phyloP scores from a whole-genome alignment of 2,113 vertebrate species.

The Lepus americanus region DNA sequence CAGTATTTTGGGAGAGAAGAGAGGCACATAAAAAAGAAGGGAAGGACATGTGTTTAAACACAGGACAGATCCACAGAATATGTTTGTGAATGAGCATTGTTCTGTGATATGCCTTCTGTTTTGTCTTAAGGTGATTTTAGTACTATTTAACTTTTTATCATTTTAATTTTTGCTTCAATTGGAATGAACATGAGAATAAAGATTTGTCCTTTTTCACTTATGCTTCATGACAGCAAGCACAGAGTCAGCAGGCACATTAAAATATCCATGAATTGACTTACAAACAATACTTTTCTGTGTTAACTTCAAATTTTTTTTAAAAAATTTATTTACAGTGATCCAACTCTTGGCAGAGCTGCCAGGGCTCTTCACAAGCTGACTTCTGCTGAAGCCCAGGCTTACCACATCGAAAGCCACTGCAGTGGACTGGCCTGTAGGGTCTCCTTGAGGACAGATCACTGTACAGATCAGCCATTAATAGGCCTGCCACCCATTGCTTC shows the following conservation, averaged over 20 bases:
- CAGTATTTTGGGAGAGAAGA: background rate
- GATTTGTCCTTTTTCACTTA: background rate
- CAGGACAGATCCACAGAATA: background rate
- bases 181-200: conserved; percentile 35
- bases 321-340: too few species aligned
- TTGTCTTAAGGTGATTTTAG: conserved; percentile 20
- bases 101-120: background rate
- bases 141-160: conserved; percentile 2
- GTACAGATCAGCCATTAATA: background rate
- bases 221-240: background rate
- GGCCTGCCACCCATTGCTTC: too few species aligned
- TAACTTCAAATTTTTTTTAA: background rate
- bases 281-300: background rate
- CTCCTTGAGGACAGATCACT: too few species aligned
- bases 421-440: too few species aligned
- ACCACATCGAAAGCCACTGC: too few species aligned
- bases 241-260: background rate
- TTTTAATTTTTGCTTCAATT: conserved; percentile 1
- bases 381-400: too few species aligned
- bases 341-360: too few species aligned
- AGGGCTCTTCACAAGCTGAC: too few species aligned
- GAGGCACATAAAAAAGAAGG: background rate
- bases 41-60: background rate
- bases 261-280: conserved; percentile 41
- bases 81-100: background rate